Percentiles rank a stretch among this genome's conserved stretches.
Conservation (phyloP, 2,888 invertebrate species). For the Caenorhabditis sp. region DNA sequence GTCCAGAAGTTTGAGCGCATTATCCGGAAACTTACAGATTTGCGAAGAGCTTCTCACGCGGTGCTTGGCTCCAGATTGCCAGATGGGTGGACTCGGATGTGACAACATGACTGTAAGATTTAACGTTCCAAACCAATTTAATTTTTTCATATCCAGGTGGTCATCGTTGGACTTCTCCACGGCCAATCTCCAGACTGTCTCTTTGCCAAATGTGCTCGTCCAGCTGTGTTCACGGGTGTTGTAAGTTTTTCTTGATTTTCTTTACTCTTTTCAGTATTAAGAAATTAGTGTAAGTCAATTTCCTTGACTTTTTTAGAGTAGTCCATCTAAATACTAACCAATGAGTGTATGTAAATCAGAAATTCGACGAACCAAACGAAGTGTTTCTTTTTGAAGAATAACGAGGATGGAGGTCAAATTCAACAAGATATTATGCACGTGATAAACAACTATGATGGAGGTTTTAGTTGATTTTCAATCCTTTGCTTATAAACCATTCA, state of each 20-base stretch:
- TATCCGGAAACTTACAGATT: slow-evolving; percentile 86
- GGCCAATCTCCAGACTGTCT: slow-evolving; percentile 63
- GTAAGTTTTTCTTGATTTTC: slow-evolving; percentile 38
- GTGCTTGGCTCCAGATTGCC: slow-evolving; percentile 96
- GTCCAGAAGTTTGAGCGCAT: neutral
- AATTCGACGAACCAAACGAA: slow-evolving; percentile 39
- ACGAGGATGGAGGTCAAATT: slow-evolving; percentile 49
- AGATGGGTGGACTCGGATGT: slow-evolving; percentile 95
- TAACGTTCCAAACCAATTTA: neutral
- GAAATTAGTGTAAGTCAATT: neutral
- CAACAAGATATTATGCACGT: slow-evolving; percentile 49
- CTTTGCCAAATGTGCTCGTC: slow-evolving; percentile 66
- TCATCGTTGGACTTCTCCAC: slow-evolving; percentile 78
- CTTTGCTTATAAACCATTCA: neutral
- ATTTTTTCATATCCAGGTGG: slow-evolving; percentile 50
- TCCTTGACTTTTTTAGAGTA: slow-evolving; percentile 5
- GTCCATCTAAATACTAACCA: slow-evolving; percentile 30
- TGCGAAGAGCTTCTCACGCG: slow-evolving; percentile 96
- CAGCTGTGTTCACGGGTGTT: slow-evolving; percentile 58
- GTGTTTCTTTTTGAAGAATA: slow-evolving; percentile 33
- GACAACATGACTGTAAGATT: slow-evolving; percentile 94
- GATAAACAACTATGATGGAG: slow-evolving; percentile 52
- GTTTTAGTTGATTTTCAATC: slow-evolving; percentile 30
- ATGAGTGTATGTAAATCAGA: slow-evolving; percentile 35
- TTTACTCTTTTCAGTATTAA: neutral